Evolutionary conservation across 2,113 vertebrate genomes (phyloP).

Genomic region (Cavia aperea): DNA sequence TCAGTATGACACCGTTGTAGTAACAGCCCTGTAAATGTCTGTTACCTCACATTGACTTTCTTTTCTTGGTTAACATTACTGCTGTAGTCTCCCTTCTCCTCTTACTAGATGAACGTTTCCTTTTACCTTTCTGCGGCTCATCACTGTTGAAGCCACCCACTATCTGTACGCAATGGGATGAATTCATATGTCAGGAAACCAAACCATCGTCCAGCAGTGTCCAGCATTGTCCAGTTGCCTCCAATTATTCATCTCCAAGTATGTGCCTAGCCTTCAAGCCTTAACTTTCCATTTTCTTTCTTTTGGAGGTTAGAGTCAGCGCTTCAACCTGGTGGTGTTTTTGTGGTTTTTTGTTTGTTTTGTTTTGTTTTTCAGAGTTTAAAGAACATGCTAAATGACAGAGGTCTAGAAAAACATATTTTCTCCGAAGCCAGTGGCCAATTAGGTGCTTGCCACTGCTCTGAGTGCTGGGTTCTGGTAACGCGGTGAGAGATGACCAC

Average conservation of each 20-base stretch:
- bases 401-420: conserved; percentile 48
- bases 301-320: conserved; percentile 31
- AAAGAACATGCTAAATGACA: conserved; percentile 58
- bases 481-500: conserved; percentile 36
- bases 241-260: not conserved
- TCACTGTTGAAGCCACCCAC: not conserved
- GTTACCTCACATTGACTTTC: not conserved
- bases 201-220: conserved; percentile 19
- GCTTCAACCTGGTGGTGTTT: not conserved
- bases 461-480: not conserved
- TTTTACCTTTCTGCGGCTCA: not conserved
- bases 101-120: not conserved
- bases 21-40: not conserved
- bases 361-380: conserved; percentile 21
- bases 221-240: not conserved
- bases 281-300: not conserved
- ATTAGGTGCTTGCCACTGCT: conserved; percentile 44
- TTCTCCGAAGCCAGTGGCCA: conserved; percentile 26
- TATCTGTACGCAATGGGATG: not conserved
- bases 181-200: not conserved
- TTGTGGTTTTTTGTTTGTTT: too few species aligned
- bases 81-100: not conserved
- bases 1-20: not conserved
- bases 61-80: not conserved
- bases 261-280: not conserved